Evolutionary conservation across 2,888 invertebrate species (phyloP).

Genomic region (Acanthosepion lycidas): DNA sequence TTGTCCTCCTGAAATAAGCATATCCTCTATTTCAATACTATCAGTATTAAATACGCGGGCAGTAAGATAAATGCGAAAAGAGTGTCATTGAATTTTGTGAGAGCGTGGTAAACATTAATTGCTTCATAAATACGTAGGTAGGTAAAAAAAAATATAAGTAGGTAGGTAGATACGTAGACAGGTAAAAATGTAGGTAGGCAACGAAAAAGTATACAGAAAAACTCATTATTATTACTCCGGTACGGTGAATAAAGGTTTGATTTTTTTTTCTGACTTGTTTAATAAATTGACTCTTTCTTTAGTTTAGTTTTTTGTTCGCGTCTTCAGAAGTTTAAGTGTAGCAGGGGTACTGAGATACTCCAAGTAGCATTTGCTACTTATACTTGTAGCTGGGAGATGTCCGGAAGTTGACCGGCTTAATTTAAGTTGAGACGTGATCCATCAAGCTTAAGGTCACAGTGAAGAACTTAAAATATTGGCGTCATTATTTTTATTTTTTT

Average conservation of each 20-base stretch:
- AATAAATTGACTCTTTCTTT: neutral
- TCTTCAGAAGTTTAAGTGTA: neutral
- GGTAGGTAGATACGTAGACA: too few species aligned
- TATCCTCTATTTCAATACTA: too few species aligned
- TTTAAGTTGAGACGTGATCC: slow-evolving; percentile 14
- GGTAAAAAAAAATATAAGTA: too few species aligned
- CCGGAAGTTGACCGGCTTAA: neutral
- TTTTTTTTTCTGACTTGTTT: too few species aligned
- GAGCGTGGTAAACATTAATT: too few species aligned
- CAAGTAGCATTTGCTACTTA: neutral
- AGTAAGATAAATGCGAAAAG: too few species aligned
- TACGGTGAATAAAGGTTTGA: too few species aligned
- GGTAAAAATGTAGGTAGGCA: neutral
- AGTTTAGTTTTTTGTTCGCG: neutral
- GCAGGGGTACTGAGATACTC: too few species aligned
- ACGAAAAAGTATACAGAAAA: neutral
- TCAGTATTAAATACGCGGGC: too few species aligned
- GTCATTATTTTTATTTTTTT: neutral
- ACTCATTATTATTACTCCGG: neutral
- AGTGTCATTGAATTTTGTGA: too few species aligned
- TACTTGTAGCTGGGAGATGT: neutral
- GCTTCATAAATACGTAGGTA: too few species aligned
- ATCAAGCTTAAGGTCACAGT: neutral
- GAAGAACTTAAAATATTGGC: neutral
- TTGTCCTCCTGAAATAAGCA: too few species aligned